phyloP scores from a whole-genome alignment of 2,113 vertebrate genomes.

The Loxodonta africana region DNA sequence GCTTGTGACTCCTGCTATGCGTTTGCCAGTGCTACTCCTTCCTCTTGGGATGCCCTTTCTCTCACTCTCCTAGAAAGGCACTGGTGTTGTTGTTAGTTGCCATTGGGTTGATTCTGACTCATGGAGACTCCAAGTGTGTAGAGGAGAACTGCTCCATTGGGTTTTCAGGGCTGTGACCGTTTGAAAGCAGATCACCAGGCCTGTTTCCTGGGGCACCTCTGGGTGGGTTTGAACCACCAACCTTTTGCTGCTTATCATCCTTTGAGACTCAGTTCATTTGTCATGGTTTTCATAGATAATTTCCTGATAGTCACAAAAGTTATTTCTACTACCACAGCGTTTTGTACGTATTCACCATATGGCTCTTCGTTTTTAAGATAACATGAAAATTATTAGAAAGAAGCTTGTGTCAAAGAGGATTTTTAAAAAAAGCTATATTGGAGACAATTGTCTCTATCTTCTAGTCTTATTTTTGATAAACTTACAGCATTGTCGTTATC shows the following conservation, averaged over 20 bases:
- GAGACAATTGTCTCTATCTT: background rate
- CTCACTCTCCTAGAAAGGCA: background rate
- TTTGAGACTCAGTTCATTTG: background rate
- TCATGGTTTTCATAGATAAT: background rate
- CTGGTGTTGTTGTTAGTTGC: too few relatives aligned
- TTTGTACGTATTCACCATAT: background rate
- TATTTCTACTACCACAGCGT: background rate
- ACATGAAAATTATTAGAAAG: constrained; percentile 3
- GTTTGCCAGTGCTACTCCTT: background rate
- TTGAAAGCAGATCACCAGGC: too few relatives aligned
- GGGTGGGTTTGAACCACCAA: too few relatives aligned
- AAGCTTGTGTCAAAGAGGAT: background rate
- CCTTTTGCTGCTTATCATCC: too few relatives aligned
- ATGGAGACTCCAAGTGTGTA: too few relatives aligned
- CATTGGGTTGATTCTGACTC: too few relatives aligned
- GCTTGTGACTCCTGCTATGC: background rate
- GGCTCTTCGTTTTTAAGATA: background rate
- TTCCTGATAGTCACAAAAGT: background rate
- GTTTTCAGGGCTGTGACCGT: too few relatives aligned
- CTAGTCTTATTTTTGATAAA: background rate
- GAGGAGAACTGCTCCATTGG: too few relatives aligned
- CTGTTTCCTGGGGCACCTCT: too few relatives aligned
- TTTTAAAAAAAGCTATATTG: background rate
- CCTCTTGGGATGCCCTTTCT: background rate
- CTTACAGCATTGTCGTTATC: background rate